These are phyloP conservation scores for Lipotes vexillifer DNA, from an alignment of 2,113 vertebrate genomes.

Conservation along the genomic window DNA sequence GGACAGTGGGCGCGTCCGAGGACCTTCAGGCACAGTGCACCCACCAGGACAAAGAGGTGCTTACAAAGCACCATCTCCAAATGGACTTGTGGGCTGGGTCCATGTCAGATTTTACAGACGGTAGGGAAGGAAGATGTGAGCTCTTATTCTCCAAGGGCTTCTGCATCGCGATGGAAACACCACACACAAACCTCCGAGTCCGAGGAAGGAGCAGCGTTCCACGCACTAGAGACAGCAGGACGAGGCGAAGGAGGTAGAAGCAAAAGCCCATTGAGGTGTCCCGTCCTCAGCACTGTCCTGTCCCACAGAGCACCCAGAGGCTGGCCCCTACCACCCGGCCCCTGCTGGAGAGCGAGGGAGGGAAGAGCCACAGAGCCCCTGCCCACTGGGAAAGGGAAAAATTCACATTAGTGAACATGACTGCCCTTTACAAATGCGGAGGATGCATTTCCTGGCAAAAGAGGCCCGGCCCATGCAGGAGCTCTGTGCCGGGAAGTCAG, in stretches of 20 bases:
- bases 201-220: no score
- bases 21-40: background rate
- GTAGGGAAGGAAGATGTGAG: background rate
- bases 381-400: background rate
- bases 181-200: accelerated
- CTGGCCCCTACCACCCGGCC: background rate
- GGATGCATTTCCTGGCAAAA: background rate
- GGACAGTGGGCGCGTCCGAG: background rate
- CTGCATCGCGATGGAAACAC: accelerated
- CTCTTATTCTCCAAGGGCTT: background rate
- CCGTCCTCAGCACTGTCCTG: accelerated
- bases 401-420: accelerated
- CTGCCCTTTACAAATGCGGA: background rate
- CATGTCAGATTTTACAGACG: background rate
- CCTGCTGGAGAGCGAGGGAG: background rate
- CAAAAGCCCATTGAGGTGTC: accelerated
- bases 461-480: accelerated
- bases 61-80: background rate
- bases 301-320: background rate
- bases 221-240: background rate
- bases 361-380: background rate
- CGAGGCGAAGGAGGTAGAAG: background rate
- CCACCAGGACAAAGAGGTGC: no score
- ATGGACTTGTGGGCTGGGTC: background rate
- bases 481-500: background rate